These are phyloP conservation scores for Siphlonurus alternatus DNA, from an alignment of 2,888 invertebrate genomes.

Conservation along the genomic window DNA sequence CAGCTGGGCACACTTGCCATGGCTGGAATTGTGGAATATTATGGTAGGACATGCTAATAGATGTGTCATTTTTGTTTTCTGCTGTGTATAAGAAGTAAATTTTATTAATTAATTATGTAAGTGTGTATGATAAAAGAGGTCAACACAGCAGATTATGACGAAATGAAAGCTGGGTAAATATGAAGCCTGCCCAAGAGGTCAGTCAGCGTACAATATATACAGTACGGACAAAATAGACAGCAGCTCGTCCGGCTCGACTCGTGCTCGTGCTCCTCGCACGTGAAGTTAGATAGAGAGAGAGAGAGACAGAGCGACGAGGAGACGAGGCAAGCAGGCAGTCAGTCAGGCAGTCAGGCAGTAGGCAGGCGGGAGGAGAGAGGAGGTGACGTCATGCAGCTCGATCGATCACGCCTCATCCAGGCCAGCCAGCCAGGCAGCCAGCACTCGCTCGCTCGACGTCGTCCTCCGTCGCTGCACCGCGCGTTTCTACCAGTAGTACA, in stretches of 20 bases:
- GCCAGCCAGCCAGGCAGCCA: neutral
- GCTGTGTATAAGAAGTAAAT: too few species aligned
- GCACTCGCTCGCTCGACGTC: neutral
- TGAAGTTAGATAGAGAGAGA: slow-evolving; percentile 9
- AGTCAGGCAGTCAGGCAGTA: slow-evolving; percentile 13
- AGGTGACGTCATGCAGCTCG: neutral
- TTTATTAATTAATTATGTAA: neutral
- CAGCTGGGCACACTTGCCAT: neutral
- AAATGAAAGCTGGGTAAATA: neutral
- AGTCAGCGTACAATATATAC: neutral
- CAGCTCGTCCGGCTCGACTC: neutral
- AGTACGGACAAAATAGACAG: neutral
- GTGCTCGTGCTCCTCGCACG: neutral
- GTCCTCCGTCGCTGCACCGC: neutral
- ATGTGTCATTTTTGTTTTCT: neutral
- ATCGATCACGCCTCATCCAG: neutral
- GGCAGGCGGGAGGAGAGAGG: slow-evolving; percentile 13
- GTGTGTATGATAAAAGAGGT: neutral
- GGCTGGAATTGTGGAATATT: neutral
- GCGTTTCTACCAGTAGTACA: neutral
- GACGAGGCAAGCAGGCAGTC: slow-evolving; percentile 11
- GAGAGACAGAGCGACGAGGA: slow-evolving; percentile 5
- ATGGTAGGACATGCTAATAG: neutral
- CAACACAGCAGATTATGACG: neutral
- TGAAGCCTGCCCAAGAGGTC: too few species aligned